Evolutionary conservation across 2,113 vertebrate species (phyloP), one percentile per base, ranked within the genome.

Genomic region (Barnardius zonarius): DNA sequence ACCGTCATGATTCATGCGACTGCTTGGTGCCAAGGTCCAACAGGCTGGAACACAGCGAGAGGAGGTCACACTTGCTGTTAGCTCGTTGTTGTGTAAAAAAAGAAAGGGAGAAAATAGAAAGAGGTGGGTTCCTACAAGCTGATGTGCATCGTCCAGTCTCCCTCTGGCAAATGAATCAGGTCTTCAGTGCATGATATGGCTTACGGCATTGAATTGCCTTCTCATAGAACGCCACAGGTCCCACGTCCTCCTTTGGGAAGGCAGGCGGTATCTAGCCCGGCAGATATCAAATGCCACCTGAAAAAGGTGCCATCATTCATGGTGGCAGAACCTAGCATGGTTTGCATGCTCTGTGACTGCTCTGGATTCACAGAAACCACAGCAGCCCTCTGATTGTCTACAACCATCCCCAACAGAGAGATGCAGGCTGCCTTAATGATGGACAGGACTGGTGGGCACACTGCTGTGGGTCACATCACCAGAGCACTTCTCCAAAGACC

Each of bases 1-100:
- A 55, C 79, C 93, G 4, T 30, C 31, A 3, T 41, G 52, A 80
- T 67, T 86, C 82, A 51, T 13, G 25, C 19, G 22, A 35, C 92
- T 35, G 37, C 48, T 15, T 10, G 30, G 82, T 83, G 92, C 95
- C 88, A 93, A 91, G 57, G 51, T 39, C 93, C 78, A 30, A 46
- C 0, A 1, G 43, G 81, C 74, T 12, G 16, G 11, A 48, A 76
- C 1, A 8, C 1, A 9, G 72, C 1, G 5, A 51, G 80, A 69
- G 2, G 20, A 83, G 93, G 88, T 77, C 85, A 90, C 19, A 7
- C 72, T 43, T 6, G 63, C 31, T 27, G 15, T 24, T 64, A 41
- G n/a, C 27, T 35, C 23, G 63, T 41, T 33, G 68, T 24, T 57
- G 89, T 82, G 59, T 20, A 18, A 23, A 72, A 77, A 30, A 46